Evolutionary conservation across 2,113 vertebrate genomes (phyloP).

Genomic region (Prunella fulvescens): DNA sequence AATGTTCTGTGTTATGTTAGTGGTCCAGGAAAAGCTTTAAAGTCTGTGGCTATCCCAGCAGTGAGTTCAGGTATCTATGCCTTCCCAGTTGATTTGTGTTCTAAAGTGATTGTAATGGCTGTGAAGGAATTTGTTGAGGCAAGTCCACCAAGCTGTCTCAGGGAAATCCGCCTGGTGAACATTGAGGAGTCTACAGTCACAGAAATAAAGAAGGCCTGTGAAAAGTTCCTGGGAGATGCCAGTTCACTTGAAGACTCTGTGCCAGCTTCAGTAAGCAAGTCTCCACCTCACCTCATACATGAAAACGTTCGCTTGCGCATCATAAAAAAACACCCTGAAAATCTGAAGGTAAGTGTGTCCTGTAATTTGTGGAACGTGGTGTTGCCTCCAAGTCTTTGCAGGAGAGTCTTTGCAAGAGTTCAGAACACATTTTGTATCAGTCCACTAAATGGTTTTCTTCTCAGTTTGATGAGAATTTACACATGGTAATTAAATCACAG

Average conservation of each 20-base stretch:
- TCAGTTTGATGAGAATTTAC: neutral
- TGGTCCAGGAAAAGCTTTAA: rapidly evolving
- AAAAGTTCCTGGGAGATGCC: neutral
- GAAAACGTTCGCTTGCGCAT: conserved; percentile 54
- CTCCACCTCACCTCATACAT: neutral
- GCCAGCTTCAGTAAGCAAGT: neutral
- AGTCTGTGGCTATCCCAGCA: conserved; percentile 87
- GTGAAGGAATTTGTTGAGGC: conserved; percentile 40
- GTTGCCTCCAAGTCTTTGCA: neutral
- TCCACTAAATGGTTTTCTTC: neutral
- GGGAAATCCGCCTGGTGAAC: conserved; percentile 83
- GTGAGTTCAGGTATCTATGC: conserved; percentile 85
- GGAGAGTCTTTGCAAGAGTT: neutral
- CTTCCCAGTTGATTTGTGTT: conserved; percentile 79
- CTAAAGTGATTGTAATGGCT: conserved; percentile 69
- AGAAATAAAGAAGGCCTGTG: conserved; percentile 76
- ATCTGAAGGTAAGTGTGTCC: conserved; percentile 70
- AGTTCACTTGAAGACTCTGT: neutral
- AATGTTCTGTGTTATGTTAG: conserved; percentile 59
- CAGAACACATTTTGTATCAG: neutral
- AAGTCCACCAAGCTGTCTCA: neutral
- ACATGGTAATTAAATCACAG: neutral
- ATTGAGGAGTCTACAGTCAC: conserved; percentile 72
- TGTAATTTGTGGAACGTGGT: neutral
- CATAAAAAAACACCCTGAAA: conserved; percentile 55